Evolutionary conservation across 2,113 vertebrate species (phyloP), one percentile per base, ranked within the genome.

Genomic region (Atlantisia rogersi): DNA sequence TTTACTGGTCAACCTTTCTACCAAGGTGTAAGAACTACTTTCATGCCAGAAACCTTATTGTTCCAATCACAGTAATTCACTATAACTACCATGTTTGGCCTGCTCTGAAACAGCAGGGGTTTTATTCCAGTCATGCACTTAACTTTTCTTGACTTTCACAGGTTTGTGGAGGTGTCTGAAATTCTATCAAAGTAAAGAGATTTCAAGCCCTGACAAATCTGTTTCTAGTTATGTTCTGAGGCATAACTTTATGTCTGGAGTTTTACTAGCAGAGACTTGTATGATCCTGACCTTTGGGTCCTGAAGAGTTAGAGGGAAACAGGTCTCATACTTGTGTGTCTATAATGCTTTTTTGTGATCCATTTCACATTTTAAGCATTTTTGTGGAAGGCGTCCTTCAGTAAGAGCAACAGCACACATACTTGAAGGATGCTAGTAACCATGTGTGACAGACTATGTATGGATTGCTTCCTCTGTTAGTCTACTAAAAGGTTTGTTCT

Each of bases 221-320:
- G 14, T 22, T 79, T 88, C 68, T 77, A 46, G 15, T 11, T 42
- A 25, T 31, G 18, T 17, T 77, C 40, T 0, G 0, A 83, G 74
- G 39, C 22, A 81, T 40, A 52, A 86, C 24, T 35, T 94, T 26
- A 17, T 50, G 12, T 42, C 50, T 74, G 35, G 20, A 58, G 2
- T 32, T 83, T 89, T 62, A 46, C 55, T 78, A 42, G 48, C 22
- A 78, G 58, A 78, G 15, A 62, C 18, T 32, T 74, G 8, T 25
- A 64, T 42, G 20, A 35, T 60, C 17, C 37, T 0, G 0, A 28
- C 22, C 21, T 73, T 77, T 1, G 2, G 5, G 22, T 24, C 69
- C 55, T 83, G 55, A 25, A 60, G 50, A 69, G 13, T 58, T 85
- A 65, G 11, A 74, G 11, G 4, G 16, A 71, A n/a, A 56, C 10